Conservation (phyloP, 2,797 vertebrate species). For the Sebastes hopkinsi region DNA sequence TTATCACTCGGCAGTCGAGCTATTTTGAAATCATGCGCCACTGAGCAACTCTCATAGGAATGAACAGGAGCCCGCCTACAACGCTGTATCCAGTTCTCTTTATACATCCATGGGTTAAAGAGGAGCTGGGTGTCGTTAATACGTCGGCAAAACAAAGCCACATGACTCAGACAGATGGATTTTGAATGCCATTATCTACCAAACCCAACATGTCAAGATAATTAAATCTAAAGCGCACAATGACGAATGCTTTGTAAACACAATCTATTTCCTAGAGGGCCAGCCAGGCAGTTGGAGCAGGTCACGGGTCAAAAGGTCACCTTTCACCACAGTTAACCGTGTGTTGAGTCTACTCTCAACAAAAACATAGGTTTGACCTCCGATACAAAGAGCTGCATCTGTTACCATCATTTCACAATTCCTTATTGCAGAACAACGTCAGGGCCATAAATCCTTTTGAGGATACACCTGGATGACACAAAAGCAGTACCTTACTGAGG, state of each 20-base stretch:
- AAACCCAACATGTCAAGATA: constrained; percentile 29
- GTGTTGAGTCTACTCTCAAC: constrained; percentile 9
- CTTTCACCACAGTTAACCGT: constrained; percentile 17
- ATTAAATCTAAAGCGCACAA: constrained; percentile 47
- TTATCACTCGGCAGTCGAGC: too few species aligned
- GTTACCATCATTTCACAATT: not conserved
- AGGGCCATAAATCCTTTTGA: constrained; percentile 5
- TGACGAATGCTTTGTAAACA: constrained; percentile 42
- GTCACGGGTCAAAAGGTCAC: constrained; percentile 47
- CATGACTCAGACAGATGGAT: constrained; percentile 6
- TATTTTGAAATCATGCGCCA: too few species aligned
- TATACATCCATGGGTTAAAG: not conserved
- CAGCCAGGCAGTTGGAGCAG: constrained; percentile 9
- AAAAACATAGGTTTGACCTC: constrained; percentile 31
- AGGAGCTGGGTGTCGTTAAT: not conserved
- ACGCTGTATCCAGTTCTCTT: too few species aligned
- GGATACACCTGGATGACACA: constrained; percentile 6
- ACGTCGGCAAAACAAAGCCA: constrained; percentile 22
- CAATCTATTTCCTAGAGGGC: constrained; percentile 26
- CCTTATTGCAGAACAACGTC: not conserved
- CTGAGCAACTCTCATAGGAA: too few species aligned
- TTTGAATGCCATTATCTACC: constrained; percentile 1
- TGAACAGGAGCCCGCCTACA: too few species aligned
- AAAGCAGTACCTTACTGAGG: constrained; percentile 2
- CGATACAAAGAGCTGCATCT: not conserved